These are phyloP conservation scores for Poeciliopsis prolifica DNA, from an alignment of 2,113 vertebrate species.

Conservation along the genomic window DNA sequence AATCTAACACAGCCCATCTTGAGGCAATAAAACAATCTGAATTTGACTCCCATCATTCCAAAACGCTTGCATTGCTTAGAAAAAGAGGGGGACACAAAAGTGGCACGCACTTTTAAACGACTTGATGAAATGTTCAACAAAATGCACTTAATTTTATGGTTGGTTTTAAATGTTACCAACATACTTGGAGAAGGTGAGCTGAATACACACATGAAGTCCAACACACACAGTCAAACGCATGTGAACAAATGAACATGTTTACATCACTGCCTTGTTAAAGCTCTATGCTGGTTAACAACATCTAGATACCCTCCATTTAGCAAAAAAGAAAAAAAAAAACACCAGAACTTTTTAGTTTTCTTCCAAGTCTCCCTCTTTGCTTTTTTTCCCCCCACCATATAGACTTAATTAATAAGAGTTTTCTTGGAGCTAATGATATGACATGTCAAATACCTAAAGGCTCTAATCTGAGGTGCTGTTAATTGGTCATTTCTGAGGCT, in stretches of 20 bases:
- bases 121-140: background rate
- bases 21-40: background rate
- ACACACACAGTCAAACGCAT: background rate
- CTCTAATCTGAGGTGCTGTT: constrained; percentile 2
- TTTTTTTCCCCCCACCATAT: background rate
- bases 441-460: constrained; percentile 6
- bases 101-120: too few species aligned
- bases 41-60: background rate
- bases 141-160: background rate
- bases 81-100: too few species aligned
- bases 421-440: background rate
- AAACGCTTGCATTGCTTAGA: too few species aligned
- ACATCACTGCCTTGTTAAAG: background rate
- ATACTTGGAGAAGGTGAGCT: background rate
- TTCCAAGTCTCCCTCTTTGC: background rate
- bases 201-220: background rate
- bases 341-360: background rate
- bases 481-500: constrained; percentile 33
- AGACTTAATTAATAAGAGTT: background rate
- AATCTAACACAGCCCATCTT: background rate
- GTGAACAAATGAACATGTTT: background rate
- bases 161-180: background rate
- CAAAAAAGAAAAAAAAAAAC: too few species aligned
- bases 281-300: background rate
- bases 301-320: background rate